Conservation (phyloP, 2,113 vertebrate species). For the Tor tambroides region DNA sequence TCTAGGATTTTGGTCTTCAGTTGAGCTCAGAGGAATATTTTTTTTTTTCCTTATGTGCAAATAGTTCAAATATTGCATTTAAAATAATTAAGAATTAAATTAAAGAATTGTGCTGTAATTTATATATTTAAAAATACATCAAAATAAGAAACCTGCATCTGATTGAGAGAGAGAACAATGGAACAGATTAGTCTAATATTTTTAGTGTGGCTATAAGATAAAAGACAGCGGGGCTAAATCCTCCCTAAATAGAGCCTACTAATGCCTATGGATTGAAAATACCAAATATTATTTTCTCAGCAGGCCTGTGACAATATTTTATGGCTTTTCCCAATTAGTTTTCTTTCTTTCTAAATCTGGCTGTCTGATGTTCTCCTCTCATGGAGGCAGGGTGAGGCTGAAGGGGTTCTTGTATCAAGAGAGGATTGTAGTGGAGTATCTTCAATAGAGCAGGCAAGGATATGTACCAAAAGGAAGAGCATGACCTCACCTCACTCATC, state of each 20-base stretch:
- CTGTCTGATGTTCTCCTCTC: slow-evolving; percentile 53
- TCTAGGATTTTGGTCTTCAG: not conserved
- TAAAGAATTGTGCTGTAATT: too few species aligned
- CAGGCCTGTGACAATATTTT: not conserved
- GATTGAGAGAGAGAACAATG: too few species aligned
- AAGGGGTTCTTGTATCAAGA: slow-evolving; percentile 24
- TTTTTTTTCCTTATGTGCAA: not conserved
- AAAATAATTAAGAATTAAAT: too few species aligned
- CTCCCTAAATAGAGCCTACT: not conserved
- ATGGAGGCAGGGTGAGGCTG: slow-evolving; percentile 11
- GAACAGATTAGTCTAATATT: too few species aligned
- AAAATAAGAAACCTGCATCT: too few species aligned
- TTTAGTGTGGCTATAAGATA: too few species aligned
- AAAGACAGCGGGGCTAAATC: not conserved
- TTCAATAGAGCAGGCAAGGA: slow-evolving; percentile 64
- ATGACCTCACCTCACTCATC: slow-evolving; percentile 12
- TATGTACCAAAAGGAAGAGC: not conserved
- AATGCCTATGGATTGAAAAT: not conserved
- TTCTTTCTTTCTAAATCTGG: slow-evolving; percentile 9
- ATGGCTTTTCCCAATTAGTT: not conserved
- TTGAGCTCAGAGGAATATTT: too few species aligned
- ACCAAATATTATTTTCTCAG: too few species aligned
- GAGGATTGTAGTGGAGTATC: slow-evolving; percentile 63
- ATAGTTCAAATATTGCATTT: not conserved
- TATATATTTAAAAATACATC: too few species aligned